A percentile compares a stretch with the other conserved stretches of the same genome.
These are phyloP conservation scores for Melanostigma gelatinosum DNA, from an alignment of 2,113 vertebrate species.

Conservation along the genomic window DNA sequence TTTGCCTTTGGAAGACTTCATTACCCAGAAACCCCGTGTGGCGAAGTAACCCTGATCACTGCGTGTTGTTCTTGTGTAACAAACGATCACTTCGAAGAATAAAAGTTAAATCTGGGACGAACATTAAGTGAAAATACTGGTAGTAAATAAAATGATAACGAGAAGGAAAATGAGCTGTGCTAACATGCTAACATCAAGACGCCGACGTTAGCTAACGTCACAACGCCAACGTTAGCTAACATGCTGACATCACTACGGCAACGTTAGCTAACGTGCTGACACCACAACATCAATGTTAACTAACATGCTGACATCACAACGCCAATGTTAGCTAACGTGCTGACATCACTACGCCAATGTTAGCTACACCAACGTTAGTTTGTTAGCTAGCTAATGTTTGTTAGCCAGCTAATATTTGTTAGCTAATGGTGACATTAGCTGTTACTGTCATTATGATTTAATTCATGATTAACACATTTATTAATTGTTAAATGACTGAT, in stretches of 20 bases:
- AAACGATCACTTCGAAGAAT: neutral
- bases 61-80: neutral
- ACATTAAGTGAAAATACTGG: neutral
- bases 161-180: neutral
- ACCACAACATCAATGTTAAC: too few relatives aligned
- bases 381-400: too few relatives aligned
- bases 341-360: too few relatives aligned
- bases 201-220: neutral
- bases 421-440: neutral
- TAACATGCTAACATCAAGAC: neutral
- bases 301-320: too few relatives aligned
- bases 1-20: neutral
- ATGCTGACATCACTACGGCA: neutral
- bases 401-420: too few relatives aligned
- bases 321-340: too few relatives aligned
- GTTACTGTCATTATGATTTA: too few relatives aligned
- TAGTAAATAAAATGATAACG: neutral
- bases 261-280: too few relatives aligned
- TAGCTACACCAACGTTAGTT: too few relatives aligned
- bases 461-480: too few relatives aligned
- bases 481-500: too few relatives aligned
- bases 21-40: conserved; percentile 13
- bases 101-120: neutral
- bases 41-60: neutral
- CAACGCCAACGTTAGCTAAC: neutral